phyloP scores from a whole-genome alignment of 2,797 vertebrate species.

The Pogoniulus pusillus region DNA sequence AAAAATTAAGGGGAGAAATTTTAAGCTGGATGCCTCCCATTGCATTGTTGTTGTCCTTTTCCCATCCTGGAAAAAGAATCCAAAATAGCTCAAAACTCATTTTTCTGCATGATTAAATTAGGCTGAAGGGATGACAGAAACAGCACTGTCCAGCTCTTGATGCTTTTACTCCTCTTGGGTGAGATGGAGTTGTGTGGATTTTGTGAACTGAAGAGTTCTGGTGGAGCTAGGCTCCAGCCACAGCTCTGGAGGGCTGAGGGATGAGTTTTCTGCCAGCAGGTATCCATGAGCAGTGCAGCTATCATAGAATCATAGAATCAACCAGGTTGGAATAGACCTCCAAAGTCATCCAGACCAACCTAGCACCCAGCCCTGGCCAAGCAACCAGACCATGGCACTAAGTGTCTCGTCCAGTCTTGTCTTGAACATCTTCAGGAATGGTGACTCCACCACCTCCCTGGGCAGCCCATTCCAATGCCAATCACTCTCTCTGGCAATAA shows the following conservation, averaged over 20 bases:
- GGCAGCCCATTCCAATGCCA: too few relatives aligned
- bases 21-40: background rate
- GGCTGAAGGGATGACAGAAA: background rate
- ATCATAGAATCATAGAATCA: too few relatives aligned
- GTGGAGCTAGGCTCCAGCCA: background rate
- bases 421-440: too few relatives aligned
- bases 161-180: background rate
- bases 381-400: too few relatives aligned
- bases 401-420: too few relatives aligned
- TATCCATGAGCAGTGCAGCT: background rate
- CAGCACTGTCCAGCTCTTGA: background rate
- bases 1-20: slow-evolving; percentile 8
- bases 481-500: too few relatives aligned
- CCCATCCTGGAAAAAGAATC: slow-evolving; percentile 45
- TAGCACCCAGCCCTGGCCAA: too few relatives aligned
- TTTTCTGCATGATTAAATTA: slow-evolving; percentile 61
- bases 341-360: too few relatives aligned
- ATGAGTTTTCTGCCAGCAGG: background rate
- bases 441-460: too few relatives aligned
- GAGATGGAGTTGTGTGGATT: background rate
- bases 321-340: too few relatives aligned
- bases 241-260: background rate
- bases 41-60: slow-evolving; percentile 51
- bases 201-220: background rate
- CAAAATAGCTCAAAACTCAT: background rate